Evolutionary conservation across 2,797 vertebrate species (phyloP), one percentile per base, ranked within the genome.

Genomic region (Sebastes ruberrimus): DNA sequence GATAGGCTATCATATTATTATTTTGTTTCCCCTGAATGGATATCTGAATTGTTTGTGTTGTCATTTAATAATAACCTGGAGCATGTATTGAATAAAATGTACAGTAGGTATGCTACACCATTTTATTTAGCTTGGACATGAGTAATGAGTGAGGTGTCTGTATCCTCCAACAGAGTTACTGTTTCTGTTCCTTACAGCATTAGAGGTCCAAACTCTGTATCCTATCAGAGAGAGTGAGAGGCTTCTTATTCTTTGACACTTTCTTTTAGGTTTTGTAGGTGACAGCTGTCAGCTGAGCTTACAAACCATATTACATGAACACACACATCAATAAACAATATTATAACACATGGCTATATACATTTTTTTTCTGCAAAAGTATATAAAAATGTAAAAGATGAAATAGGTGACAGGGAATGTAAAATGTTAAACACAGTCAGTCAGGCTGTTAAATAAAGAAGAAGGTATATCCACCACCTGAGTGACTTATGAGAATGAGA

Each of bases 191-290:
- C 84, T 86, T 93, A 95, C 92, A 95, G 92, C 91, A 92, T 94
- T 94, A 93, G 82, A 84, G 89, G 82, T 91, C 90, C 74, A 49
- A 85, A 93, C 91, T 93, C 88, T 92, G 81, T 49, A 49, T 49
- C 46, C 46, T 13, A 82, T 95, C 94, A 90, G 13, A 69, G 27
- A 32, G 20, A 32, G 28, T 28, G 28, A n/a, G 38, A 32, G 11
- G 13, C 14, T 38, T 22, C 2, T 90, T 80, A 64, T 80, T 81
- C 95, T 97, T 96, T 96, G 95, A 96, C 94, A 94, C 88, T 94
- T 91, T 93, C 94, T 95, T 94, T 94, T 79, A 92, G 93, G 90
- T 94, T 94, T 90, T 90, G 28, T n/a, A 49, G 22, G 56, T 94
- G 95, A 94, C 94, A 94, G 93, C 93, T 92, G 90, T 95, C 88